Conservation (phyloP, 2,113 vertebrate genomes). For the Phyllopteryx taeniolatus region DNA sequence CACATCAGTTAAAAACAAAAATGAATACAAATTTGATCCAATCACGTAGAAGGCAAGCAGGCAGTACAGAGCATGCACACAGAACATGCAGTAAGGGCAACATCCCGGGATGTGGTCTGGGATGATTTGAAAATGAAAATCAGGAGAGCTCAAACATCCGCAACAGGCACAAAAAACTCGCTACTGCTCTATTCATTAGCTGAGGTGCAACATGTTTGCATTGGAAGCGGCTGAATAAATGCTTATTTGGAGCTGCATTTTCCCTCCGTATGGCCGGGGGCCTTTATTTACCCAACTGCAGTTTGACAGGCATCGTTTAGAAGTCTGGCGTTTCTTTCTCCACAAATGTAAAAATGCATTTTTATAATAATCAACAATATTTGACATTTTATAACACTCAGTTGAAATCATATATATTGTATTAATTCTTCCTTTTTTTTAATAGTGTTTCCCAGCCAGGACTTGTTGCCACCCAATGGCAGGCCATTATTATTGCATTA, state of each 20-base stretch:
- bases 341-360: too few relatives aligned
- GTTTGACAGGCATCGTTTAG: not conserved
- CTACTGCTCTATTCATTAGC: conserved; percentile 65
- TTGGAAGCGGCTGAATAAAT: not conserved
- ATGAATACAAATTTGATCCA: conserved; percentile 21
- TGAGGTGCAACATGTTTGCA: conserved; percentile 17
- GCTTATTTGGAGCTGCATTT: not conserved
- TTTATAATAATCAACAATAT: too few relatives aligned
- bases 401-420: too few relatives aligned
- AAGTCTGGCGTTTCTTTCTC: too few relatives aligned
- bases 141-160: conserved; percentile 65
- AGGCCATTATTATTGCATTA: too few relatives aligned
- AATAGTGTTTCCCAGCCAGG: too few relatives aligned
- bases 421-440: too few relatives aligned
- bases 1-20: conserved; percentile 16
- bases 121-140: conserved; percentile 39
- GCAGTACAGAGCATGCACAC: conserved; percentile 52
- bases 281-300: not conserved
- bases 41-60: conserved; percentile 20
- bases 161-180: conserved; percentile 54
- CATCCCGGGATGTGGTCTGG: conserved; percentile 35
- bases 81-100: conserved; percentile 54
- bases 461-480: too few relatives aligned
- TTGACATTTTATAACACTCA: too few relatives aligned
- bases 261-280: not conserved